phyloP scores from a whole-genome alignment of 2,113 vertebrate genomes.

The pig (Sus scrofa) region T2T-Sscrofa CM000818.6:104000501-104001000 shows the following conservation, averaged over 20 bases:
- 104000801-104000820: neutral
- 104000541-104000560: neutral
- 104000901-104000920: too few species aligned
- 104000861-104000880: neutral
- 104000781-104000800: neutral
- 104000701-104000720: neutral
- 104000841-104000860: neutral
- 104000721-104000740: neutral
- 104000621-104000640: neutral
- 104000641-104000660: neutral
- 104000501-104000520: neutral
- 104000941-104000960: neutral
- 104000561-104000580: neutral
- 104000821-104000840: neutral
- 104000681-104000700: neutral
- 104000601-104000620: neutral
- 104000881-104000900: neutral
- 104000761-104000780: neutral
- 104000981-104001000: neutral
- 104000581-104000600: neutral
- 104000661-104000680: neutral
- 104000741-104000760: slow-evolving; percentile 30
- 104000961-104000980: neutral
- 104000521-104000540: neutral
- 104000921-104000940: too few species aligned